Conservation (phyloP, 2,797 vertebrate species). For the Avahi laniger region DNA sequence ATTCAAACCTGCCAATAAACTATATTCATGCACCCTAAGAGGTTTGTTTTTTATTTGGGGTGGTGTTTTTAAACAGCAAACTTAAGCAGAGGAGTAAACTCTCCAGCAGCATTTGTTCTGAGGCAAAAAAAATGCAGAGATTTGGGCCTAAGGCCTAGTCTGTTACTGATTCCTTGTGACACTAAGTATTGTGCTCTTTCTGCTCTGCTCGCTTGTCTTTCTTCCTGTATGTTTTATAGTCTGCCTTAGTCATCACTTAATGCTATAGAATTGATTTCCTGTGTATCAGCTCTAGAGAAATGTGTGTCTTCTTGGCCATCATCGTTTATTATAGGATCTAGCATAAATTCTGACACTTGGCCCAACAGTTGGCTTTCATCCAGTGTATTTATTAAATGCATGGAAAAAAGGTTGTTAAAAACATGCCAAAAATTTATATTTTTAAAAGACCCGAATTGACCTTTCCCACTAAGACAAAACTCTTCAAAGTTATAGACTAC, state of each 20-base stretch:
- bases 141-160: too few relatives aligned
- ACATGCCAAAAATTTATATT: not conserved
- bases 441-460: not conserved
- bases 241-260: not conserved
- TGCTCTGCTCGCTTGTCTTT: not conserved
- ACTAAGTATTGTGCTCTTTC: not conserved
- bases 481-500: not conserved
- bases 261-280: not conserved
- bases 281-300: not conserved
- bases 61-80: not conserved
- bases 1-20: constrained; percentile 78
- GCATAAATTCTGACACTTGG: not conserved
- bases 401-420: constrained; percentile 10
- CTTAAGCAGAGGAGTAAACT: not conserved
- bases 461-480: not conserved
- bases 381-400: not conserved
- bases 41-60: not conserved
- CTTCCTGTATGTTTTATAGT: not conserved
- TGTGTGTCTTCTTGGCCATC: not conserved
- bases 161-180: too few relatives aligned
- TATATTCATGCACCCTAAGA: constrained; percentile 64
- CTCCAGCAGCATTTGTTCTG: not conserved
- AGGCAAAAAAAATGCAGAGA: not conserved
- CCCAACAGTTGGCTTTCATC: not conserved
- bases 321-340: not conserved